phyloP scores from a whole-genome alignment of 2,888 invertebrate genomes.

The Pantelozetes paolii region DNA sequence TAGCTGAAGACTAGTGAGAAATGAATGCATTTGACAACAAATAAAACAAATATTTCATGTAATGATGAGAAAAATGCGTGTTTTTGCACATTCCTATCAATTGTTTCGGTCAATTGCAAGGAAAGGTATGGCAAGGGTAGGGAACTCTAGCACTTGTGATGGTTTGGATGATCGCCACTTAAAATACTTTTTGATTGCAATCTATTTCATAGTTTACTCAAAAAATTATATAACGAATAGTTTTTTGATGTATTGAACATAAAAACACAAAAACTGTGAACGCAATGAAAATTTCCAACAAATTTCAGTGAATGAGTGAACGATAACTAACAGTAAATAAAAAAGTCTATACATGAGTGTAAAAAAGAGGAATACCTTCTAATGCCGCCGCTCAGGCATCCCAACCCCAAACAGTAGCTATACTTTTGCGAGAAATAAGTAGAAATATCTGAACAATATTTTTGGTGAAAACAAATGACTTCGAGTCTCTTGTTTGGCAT shows the following conservation, averaged over 20 bases:
- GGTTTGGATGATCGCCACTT: slow-evolving; percentile 8
- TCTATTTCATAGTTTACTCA: neutral
- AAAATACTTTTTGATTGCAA: slow-evolving; percentile 16
- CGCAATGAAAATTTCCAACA: neutral
- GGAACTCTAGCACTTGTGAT: slow-evolving; percentile 19
- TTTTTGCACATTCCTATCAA: neutral
- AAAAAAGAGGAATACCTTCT: neutral
- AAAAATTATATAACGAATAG: neutral
- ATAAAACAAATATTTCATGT: neutral
- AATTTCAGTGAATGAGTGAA: neutral
- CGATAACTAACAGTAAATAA: neutral
- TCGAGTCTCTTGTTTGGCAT: neutral
- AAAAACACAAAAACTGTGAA: neutral
- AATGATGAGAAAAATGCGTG: slow-evolving; percentile 24
- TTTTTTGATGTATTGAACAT: slow-evolving; percentile 1
- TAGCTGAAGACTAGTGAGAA: neutral
- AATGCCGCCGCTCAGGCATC: neutral
- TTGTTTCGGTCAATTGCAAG: slow-evolving; percentile 12
- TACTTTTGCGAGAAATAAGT: neutral
- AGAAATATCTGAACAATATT: neutral
- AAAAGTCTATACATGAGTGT: neutral
- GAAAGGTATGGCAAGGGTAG: neutral
- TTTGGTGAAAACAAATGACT: slow-evolving; percentile 22
- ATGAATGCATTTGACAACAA: slow-evolving; percentile 10
- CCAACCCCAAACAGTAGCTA: neutral